Evolutionary conservation across 2,113 vertebrate genomes (phyloP), one percentile per base, ranked within the genome.

Genomic region (Toxotes chatareus): DNA sequence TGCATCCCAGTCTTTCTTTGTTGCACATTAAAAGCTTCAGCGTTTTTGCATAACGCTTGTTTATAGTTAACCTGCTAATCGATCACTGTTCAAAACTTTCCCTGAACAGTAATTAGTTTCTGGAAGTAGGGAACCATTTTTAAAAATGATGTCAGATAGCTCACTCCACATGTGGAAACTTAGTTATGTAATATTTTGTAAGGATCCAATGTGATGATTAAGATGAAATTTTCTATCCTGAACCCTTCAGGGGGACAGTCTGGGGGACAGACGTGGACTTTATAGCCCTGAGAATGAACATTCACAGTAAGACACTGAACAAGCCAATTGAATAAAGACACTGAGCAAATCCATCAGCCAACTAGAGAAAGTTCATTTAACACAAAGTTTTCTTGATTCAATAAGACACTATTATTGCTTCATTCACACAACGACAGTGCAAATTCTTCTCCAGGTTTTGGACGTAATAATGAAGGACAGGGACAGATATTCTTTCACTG

Each of bases 291-390:
- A 16, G 31, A 40, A 34, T 60, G 27, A 27, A 27, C 27, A 27
- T 27, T 27, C 27, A 27, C 27, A 27, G 27, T 27, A 27, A 23
- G 66, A 51, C n/a, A 59, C 55, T 51, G 31, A 47, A 23, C 21
- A 14, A 63, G 31, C 46, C 64, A 75, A 51, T 66, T 67, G 27
- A 49, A 67, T 56, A 63, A 32, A 47, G 61, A 55, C 32, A 31
- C 56, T 44, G n/a, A 40, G 36, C 21, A 16, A 64, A 23, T 55
- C 65, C 71, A 46, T 59, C 51, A 70, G 34, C 51, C 65, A 51
- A 49, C 10, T 0, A 34, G 5, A 59, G 12, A 14, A 19, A 44
- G 64, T 32, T 38, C 1, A 53, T 49, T 69, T 34, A 9, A 21
- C 7, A 0, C 2, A 11, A 47, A 11, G 27, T 12, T 51, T 61